A percentile compares a stretch with the other conserved stretches of the same genome.
These are phyloP conservation scores for Crossoptilon crossoptilon DNA, from an alignment of 2,797 vertebrate species.

Conservation along the genomic window DNA sequence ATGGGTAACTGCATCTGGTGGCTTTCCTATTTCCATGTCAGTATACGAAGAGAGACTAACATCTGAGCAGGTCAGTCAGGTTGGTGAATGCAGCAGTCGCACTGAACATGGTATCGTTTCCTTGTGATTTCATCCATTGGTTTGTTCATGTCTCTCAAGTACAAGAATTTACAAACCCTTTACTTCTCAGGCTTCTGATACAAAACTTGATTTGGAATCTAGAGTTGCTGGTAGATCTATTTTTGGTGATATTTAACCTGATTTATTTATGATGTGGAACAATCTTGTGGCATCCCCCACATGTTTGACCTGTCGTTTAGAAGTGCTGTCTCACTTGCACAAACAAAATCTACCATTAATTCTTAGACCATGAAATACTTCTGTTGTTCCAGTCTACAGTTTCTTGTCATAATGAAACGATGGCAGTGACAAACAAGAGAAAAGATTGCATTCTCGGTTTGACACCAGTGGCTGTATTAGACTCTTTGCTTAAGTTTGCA, in stretches of 20 bases:
- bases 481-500: constrained; percentile 40
- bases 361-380: constrained; percentile 27
- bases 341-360: constrained; percentile 23
- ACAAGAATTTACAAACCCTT: background rate
- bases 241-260: constrained; percentile 45
- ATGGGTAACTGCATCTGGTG: background rate
- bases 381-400: background rate
- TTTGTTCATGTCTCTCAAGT: background rate
- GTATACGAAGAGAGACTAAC: background rate
- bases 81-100: background rate
- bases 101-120: background rate
- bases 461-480: background rate
- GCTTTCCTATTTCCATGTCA: background rate
- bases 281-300: background rate
- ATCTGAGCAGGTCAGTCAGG: background rate
- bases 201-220: constrained; percentile 39
- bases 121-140: background rate
- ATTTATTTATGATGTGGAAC: constrained; percentile 32
- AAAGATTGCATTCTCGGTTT: constrained; percentile 60
- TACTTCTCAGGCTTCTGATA: constrained; percentile 21
- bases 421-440: constrained; percentile 23
- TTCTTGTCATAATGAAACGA: constrained; percentile 36
- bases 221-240: constrained; percentile 6
- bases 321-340: constrained; percentile 12
- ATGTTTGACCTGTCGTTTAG: constrained; percentile 49